phyloP scores from a whole-genome alignment of 2,113 vertebrate species.

The Micronisus gabar region DNA sequence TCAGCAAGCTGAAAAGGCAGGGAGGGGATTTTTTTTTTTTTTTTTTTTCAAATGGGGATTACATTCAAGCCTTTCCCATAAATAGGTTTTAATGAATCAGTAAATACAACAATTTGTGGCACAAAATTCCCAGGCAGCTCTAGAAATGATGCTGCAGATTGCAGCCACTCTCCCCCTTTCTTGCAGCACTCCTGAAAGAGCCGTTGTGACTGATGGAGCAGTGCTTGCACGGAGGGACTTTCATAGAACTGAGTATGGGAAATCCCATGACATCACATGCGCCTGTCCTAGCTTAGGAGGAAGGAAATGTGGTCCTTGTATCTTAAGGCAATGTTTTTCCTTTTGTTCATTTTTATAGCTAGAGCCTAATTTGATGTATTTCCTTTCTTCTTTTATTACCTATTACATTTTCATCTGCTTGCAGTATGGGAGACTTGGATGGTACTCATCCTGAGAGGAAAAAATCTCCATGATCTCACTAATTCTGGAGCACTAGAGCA shows the following conservation, averaged over 20 bases:
- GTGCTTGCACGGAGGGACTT: background rate
- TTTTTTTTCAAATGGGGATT: background rate
- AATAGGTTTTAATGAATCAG: background rate
- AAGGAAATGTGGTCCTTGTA: background rate
- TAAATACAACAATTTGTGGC: background rate
- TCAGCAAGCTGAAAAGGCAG: background rate
- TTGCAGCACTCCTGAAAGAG: background rate
- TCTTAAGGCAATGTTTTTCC: background rate
- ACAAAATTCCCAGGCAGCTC: background rate
- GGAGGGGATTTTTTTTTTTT: background rate
- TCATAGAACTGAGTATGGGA: background rate
- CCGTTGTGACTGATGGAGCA: background rate
- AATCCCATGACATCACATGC: background rate
- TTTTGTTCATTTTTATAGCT: background rate
- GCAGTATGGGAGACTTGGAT: background rate
- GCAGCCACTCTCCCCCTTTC: background rate
- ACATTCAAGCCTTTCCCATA: background rate
- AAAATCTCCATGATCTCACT: background rate
- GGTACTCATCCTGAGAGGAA: background rate
- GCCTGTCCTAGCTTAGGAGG: background rate
- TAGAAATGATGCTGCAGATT: background rate
- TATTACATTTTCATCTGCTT: background rate
- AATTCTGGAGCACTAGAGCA: background rate
- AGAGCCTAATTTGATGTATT: background rate
- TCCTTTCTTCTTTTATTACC: background rate